Percentiles rank a stretch among this genome's conserved stretches.
These are phyloP conservation scores for Tholera decimalis DNA, from an alignment of 2,888 invertebrate genomes.

Conservation along the genomic window DNA sequence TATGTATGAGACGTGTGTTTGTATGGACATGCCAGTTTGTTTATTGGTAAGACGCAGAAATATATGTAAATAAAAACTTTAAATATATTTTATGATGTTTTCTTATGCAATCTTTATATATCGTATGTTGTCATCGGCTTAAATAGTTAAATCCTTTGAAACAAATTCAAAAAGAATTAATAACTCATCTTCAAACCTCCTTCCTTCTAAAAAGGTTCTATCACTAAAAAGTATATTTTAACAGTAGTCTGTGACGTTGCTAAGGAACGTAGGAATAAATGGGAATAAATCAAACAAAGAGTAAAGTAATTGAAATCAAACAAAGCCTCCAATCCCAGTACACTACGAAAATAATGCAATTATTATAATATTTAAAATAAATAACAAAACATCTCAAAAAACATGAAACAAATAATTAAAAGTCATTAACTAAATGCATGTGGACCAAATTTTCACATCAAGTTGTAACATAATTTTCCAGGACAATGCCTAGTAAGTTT, in stretches of 20 bases:
- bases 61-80: too few relatives aligned
- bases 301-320: too few relatives aligned
- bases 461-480: slow-evolving; percentile 17
- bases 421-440: slow-evolving; percentile 1
- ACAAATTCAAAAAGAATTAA: neutral
- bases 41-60: neutral
- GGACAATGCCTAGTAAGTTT: slow-evolving; percentile 43
- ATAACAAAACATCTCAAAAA: slow-evolving; percentile 3
- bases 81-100: too few relatives aligned
- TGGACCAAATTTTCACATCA: slow-evolving; percentile 23
- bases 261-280: slow-evolving; percentile 18
- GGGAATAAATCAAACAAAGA: slow-evolving; percentile 4
- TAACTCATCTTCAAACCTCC: neutral
- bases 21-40: neutral
- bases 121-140: too few relatives aligned
- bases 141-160: neutral
- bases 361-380: neutral
- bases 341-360: slow-evolving; percentile 18
- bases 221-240: slow-evolving; percentile 3
- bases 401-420: slow-evolving; percentile 23
- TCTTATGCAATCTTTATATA: too few relatives aligned
- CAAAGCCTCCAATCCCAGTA: slow-evolving; percentile 5
- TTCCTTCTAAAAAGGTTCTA: slow-evolving; percentile 10
- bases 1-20: slow-evolving; percentile 6
- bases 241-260: slow-evolving; percentile 25